Evolutionary conservation across 53 echinoderm and acorn worm species (phyloP).

Genomic region (Mesocentrotus franciscanus): DNA sequence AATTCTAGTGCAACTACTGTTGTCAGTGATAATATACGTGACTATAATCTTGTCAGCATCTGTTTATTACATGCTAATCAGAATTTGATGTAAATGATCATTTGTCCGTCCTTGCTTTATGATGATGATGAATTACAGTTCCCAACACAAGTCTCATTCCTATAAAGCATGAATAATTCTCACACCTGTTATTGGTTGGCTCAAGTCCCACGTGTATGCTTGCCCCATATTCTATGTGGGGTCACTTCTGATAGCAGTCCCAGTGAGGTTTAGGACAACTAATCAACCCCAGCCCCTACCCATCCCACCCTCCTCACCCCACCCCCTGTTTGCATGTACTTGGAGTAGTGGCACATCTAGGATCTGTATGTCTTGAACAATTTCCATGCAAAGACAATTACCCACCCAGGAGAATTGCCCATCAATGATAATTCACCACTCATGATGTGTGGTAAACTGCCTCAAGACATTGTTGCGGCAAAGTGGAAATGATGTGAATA

Average conservation of each 20-base stretch:
- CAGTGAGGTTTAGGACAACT: background rate
- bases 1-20: background rate
- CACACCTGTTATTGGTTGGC: background rate
- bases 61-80: background rate
- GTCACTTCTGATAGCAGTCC: background rate
- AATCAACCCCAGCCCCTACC: background rate
- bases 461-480: too few relatives aligned
- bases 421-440: background rate
- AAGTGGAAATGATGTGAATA: too few relatives aligned
- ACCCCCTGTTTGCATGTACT: background rate
- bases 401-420: background rate
- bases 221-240: background rate
- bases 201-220: background rate
- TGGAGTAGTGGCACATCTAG: background rate
- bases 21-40: background rate
- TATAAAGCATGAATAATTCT: background rate
- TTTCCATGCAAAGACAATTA: background rate
- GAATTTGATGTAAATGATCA: background rate
- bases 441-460: too few relatives aligned
- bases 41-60: background rate
- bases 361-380: background rate
- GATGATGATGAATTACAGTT: background rate
- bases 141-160: background rate
- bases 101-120: background rate
- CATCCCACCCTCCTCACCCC: background rate